A percentile compares a stretch with the other conserved stretches of the same genome.
These are phyloP conservation scores for Lasiurus cinereus DNA, from an alignment of 2,113 vertebrate genomes.

Conservation along the genomic window DNA sequence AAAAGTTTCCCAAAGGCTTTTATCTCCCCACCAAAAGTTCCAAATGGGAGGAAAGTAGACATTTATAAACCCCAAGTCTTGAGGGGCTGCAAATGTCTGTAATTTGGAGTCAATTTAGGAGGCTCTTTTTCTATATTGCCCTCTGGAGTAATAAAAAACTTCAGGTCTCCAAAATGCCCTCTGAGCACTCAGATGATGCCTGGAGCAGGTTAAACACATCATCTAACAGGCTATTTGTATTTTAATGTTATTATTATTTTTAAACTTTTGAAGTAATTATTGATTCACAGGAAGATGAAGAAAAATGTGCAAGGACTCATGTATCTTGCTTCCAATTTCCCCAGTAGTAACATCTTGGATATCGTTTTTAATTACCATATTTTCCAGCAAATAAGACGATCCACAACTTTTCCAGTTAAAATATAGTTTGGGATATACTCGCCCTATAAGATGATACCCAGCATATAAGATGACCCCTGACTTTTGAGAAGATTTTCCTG, in stretches of 20 bases:
- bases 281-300: neutral
- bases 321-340: neutral
- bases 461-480: too few species aligned
- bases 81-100: slow-evolving; percentile 66
- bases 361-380: slow-evolving; percentile 16
- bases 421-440: too few species aligned
- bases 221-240: neutral
- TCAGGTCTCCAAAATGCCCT: neutral
- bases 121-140: slow-evolving; percentile 62
- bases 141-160: slow-evolving; percentile 70
- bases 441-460: too few species aligned
- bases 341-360: neutral
- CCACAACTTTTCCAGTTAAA: too few species aligned
- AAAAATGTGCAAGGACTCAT: neutral
- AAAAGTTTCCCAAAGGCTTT: slow-evolving; percentile 58
- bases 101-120: slow-evolving; percentile 69
- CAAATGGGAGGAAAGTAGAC: slow-evolving; percentile 71
- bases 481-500: too few species aligned
- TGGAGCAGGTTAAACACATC: neutral
- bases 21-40: neutral
- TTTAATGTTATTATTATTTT: neutral
- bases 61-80: slow-evolving; percentile 65
- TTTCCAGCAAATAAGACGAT: too few species aligned
- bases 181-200: neutral
- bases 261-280: slow-evolving; percentile 16